Base-by-base conservation (phyloP, 2,113 vertebrate species). In the Dipodomys spectabilis region DNA sequence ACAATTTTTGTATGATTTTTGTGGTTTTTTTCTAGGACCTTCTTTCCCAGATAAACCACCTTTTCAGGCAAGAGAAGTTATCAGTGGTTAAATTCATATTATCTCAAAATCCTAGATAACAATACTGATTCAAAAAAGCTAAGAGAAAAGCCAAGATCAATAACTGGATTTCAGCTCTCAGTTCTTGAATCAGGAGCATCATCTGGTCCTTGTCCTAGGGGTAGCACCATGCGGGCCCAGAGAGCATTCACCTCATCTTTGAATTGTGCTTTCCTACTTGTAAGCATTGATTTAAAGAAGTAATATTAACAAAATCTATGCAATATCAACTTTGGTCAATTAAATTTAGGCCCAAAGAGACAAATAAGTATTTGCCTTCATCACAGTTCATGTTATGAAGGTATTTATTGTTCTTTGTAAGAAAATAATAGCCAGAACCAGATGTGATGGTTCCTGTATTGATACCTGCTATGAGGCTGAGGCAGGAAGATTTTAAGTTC, bases 291-390 rank as follows among this genome's bases (percentile, higher is more conserved):
- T 45, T 77, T 79, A 32, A 79, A 73, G 35, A 60, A 62, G 12
- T 19, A 44, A 57, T 57, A 49, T 68, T 82, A 78, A 53, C 30
- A 35, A 82, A 62, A 32, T 10, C 57, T 87, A 78, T 39, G 64
- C 80, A 25, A 28, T 27, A 44, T 64, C 25, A 73, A 85, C 28
- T 90, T 65, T 78, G 65, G 39, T 92, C 92, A 93, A 88, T 90
- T 44, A 93, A 84, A 84, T 60, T 60, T 88, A 71, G 13, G 20
- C 27, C 45, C 25, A 23, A 3, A 77, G 71, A 90, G 62, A 8
- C 57, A 81, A 72, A 35, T 28, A 39, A 49, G 30, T 89, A 39
- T n/a, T 20, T 85, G 25, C 22, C 13, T 75, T 23, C 7, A 64
- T 68, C 23, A 67, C 79, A 75, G 18, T 13, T 95, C 39, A 71